phyloP scores from a whole-genome alignment of 1,140 invertebrate genomes.

The Augochlora pura region DNA sequence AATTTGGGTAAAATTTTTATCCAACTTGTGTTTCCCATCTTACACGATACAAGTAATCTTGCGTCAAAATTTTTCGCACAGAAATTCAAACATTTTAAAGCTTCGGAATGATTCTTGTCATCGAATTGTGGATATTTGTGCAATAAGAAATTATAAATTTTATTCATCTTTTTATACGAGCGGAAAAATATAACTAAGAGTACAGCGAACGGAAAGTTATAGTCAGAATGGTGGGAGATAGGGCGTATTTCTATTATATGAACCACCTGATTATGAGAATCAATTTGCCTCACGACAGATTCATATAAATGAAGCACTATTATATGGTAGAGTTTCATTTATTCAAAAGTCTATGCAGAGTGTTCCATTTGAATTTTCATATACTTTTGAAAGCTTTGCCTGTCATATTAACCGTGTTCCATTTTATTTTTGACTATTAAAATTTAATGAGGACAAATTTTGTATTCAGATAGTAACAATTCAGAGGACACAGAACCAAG shows the following conservation, averaged over 20 bases:
- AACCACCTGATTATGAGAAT: too few relatives aligned
- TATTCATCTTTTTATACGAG: background rate
- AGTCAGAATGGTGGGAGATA: too few relatives aligned
- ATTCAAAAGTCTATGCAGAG: too few relatives aligned
- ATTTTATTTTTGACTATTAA: background rate
- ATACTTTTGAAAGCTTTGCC: background rate
- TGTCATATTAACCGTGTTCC: background rate
- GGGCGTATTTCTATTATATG: too few relatives aligned
- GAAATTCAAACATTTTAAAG: background rate
- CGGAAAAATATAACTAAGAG: too few relatives aligned
- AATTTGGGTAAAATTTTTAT: background rate
- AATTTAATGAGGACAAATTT: slow-evolving; percentile 24
- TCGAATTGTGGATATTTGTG: background rate
- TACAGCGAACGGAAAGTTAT: too few relatives aligned
- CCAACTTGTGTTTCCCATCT: background rate
- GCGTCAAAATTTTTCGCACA: background rate
- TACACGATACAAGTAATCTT: background rate
- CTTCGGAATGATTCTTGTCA: background rate
- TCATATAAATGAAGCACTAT: too few relatives aligned
- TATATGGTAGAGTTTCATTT: too few relatives aligned
- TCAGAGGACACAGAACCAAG: slow-evolving; percentile 73
- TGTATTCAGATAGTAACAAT: slow-evolving; percentile 70
- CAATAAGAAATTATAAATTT: background rate
- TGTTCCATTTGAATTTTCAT: background rate
- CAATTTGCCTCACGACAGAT: too few relatives aligned